phyloP scores from a whole-genome alignment of 2,888 invertebrate species.

The Herminia tarsipennalis region DNA sequence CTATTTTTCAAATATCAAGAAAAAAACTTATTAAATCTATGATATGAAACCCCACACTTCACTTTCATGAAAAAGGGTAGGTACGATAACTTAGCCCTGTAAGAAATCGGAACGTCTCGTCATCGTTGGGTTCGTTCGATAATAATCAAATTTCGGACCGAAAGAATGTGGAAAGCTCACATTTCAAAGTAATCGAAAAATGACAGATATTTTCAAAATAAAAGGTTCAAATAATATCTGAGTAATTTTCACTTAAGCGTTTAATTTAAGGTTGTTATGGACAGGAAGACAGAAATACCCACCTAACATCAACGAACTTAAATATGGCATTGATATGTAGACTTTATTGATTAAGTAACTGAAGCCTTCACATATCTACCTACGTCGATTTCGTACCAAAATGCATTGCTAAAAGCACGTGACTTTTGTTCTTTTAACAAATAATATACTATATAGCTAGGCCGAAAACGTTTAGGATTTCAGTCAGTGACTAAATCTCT shows the following conservation, averaged over 20 bases:
- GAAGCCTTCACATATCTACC: too few species aligned
- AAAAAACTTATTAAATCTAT: neutral
- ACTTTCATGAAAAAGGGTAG: neutral
- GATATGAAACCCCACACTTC: neutral
- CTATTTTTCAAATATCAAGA: neutral
- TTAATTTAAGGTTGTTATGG: constrained; percentile 4
- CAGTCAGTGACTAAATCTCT: too few species aligned
- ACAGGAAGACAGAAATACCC: too few species aligned
- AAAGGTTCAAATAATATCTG: constrained; percentile 5
- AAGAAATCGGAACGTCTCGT: constrained; percentile 9
- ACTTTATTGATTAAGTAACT: too few species aligned
- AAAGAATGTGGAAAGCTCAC: constrained; percentile 9
- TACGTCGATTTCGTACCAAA: too few species aligned
- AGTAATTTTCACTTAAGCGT: neutral
- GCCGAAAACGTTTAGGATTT: too few species aligned
- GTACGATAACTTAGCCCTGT: neutral
- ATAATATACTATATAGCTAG: too few species aligned
- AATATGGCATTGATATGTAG: too few species aligned
- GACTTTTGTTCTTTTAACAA: too few species aligned
- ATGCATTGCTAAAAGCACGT: too few species aligned
- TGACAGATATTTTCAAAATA: constrained; percentile 5
- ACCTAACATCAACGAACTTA: too few species aligned
- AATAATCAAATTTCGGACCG: constrained; percentile 5
- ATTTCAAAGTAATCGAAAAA: constrained; percentile 17
- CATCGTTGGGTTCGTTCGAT: constrained; percentile 1